Base-by-base conservation (phyloP, 1,140 invertebrate species). In the Aphidius gifuensis region DNA sequence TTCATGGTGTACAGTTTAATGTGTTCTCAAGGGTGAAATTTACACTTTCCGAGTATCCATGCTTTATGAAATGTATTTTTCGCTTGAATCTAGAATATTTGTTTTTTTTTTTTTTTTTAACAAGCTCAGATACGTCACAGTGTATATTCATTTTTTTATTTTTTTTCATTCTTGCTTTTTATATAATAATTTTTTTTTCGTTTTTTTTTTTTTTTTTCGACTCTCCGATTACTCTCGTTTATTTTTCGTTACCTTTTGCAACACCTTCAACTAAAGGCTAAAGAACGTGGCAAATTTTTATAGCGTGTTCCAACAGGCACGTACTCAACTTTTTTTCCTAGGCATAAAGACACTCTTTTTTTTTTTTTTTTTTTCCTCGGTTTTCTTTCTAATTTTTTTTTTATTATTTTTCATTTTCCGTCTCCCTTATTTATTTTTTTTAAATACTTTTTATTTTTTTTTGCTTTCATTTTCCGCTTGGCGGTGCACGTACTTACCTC, bases 401-500 rank as follows among this genome's bases (percentile, higher is more conserved):
- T 16, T 16, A 16, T 16, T 16, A 16, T 16, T 16, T 16, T n/a
- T 46, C 2, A n/a, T 8, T 8, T 8, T 9, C 8, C 4, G 2
- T 46, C 4, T 46, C 4, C 45, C 2, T 8, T 46, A 46, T 46
- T 46, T 8, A 46, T 71, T 46, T 9, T 48, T 32, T 53, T 58
- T 67, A 60, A 64, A 60, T 66, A 62, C 66, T 60, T 61, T 61
- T 42, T 56, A 16, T 57, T 23, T 62, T 45, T 44, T 45, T 57
- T 56, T 11, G 8, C 61, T 59, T 65, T 56, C 50, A 64, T 68
- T 68, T 68, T 67, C 66, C 65, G 64, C 47, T 9, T 54, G 42
- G 43, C 47, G 49, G 44, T 54, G 60, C 53, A 47, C 47, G 60
- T 63, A 32, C 51, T 48, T 62, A 69, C 46, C 58, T 66, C 23